Evolutionary conservation across 2,888 invertebrate genomes (phyloP), one percentile per base, ranked within the genome.

Genomic region (Noctua comes): DNA sequence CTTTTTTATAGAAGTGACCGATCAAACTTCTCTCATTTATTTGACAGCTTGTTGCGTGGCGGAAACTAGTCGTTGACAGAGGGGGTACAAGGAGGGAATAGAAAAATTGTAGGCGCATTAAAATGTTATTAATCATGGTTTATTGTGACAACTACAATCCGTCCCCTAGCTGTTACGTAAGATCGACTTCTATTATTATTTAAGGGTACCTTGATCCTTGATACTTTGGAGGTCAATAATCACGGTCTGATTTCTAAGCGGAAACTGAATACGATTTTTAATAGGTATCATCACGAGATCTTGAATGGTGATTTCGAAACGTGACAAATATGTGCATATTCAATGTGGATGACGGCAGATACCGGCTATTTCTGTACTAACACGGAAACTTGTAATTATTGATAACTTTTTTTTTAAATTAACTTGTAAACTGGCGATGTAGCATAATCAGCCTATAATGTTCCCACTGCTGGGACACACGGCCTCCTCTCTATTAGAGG

Each of bases 81-180:
- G 66, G 16, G 57, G 66, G 65, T n/a, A 69, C 16, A 48, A 36
- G 43, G 68, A 27, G 54, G 24, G 48, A 71, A 76, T 76, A 65
- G 69, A 51, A n/a, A 69, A 46, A 75, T 72, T 70, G 77, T 27
- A 4, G 27, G 10, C 51, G 59, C 51, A 74, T 86, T 84, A 86
- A 86, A 79, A 57, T 66, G 46, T 75, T 54, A 83, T 83, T 57
- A 72, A 83, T 79, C 79, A 68, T 72, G 31, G 71, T 77, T 83
- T 78, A 77, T 73, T 77, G 31, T 78, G 84, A 72, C 68, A 73
- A 65, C 57, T 27, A 48, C 40, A 36, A 43, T 68, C 13, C 57
- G 65, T 64, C 46, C 43, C 24, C 24, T 43, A 65, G 68, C 16
- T 64, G 21, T 54, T 10, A 57, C 16, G 27, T 51, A 43, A 51